A percentile compares a stretch with the other conserved stretches of the same genome.
phyloP scores from a whole-genome alignment of 2,113 vertebrate genomes.

The Laticauda colubrina region DNA sequence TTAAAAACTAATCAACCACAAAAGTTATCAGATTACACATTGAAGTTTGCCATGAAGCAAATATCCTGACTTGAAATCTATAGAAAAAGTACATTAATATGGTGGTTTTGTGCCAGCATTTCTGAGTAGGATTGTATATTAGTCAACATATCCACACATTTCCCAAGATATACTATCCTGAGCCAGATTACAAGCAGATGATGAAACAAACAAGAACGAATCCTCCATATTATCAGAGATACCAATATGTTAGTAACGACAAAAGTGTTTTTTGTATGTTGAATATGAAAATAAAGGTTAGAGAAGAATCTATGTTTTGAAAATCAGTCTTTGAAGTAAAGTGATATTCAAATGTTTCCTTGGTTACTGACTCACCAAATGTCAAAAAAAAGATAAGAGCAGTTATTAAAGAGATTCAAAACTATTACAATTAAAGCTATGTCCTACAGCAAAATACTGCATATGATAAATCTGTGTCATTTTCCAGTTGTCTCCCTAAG shows the following conservation, averaged over 20 bases:
- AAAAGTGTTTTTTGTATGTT: not conserved
- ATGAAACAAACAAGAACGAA: not conserved
- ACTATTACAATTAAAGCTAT: slow-evolving; percentile 43
- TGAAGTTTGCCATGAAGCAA: not conserved
- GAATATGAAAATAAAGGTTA: not conserved
- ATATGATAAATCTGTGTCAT: slow-evolving; percentile 51
- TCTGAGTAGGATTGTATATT: not conserved
- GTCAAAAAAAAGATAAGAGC: not conserved
- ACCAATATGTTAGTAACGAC: not conserved
- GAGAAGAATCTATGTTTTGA: slow-evolving; percentile 16
- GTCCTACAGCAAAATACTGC: slow-evolving; percentile 51
- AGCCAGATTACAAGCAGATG: not conserved
- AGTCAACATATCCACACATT: not conserved
- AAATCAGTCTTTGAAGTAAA: slow-evolving; percentile 1
- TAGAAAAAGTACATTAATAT: not conserved
- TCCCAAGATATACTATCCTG: not conserved
- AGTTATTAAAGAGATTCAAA: slow-evolving; percentile 29
- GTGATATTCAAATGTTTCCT: not conserved
- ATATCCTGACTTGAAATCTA: not conserved
- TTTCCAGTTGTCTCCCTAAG: slow-evolving; percentile 62
- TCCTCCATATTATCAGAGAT: not conserved
- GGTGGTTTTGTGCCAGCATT: not conserved
- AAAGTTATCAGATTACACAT: not conserved
- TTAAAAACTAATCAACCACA: not conserved
- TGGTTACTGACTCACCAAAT: not conserved